These are phyloP conservation scores for Propsilocerus akamusi DNA, from an alignment of 1,140 invertebrate species.

Conservation along the genomic window DNA sequence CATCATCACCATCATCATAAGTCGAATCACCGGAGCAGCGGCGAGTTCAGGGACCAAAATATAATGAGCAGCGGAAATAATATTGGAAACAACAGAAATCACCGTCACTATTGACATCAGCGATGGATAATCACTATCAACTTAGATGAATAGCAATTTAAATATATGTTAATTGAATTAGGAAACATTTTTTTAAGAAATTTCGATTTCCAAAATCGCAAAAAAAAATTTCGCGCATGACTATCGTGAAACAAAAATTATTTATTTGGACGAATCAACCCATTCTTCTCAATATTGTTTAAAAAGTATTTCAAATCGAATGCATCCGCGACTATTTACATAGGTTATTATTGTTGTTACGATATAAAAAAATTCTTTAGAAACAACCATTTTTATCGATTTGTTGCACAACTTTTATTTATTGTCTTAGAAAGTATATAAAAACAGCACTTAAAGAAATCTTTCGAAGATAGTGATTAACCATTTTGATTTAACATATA, in stretches of 20 bases:
- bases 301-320: background rate
- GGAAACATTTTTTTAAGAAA: background rate
- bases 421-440: no score
- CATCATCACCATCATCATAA: conserved; percentile 69
- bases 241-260: background rate
- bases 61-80: conserved; percentile 13
- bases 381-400: no score
- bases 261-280: background rate
- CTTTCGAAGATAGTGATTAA: no score
- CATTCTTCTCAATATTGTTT: background rate
- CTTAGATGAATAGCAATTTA: conserved; percentile 16
- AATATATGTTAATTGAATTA: background rate
- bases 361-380: no score
- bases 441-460: no score
- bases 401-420: no score
- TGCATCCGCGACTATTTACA: background rate
- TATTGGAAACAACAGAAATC: conserved; percentile 21
- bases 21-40: conserved; percentile 20
- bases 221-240: background rate
- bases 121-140: conserved; percentile 25
- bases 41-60: conserved; percentile 18
- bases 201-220: background rate
- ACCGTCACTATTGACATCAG: conserved; percentile 23
- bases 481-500: no score
- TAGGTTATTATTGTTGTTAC: background rate